Percentiles rank a stretch among this genome's conserved stretches.
Conservation (phyloP, 2,888 invertebrate genomes). For the Amphipyra berbera region DNA sequence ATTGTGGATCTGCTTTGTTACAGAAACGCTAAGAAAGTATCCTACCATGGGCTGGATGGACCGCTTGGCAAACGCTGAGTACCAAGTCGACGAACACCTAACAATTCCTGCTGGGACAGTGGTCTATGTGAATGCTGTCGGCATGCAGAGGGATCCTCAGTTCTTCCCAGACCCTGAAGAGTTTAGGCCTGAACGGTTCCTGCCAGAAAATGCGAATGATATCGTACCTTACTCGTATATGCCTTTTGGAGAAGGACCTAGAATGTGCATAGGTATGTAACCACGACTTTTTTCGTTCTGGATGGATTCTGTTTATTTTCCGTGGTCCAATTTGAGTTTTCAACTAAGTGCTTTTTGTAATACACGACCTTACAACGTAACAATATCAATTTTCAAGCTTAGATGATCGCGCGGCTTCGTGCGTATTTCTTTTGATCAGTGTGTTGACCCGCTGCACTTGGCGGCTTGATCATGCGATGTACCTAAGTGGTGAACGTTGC, state of each 20-base stretch:
- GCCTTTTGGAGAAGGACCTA: constrained; percentile 90
- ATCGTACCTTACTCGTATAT: constrained; percentile 74
- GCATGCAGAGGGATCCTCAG: constrained; percentile 78
- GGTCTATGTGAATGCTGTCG: constrained; percentile 68
- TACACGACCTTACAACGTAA: too few relatives aligned
- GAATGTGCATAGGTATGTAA: constrained; percentile 89
- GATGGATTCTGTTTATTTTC: too few relatives aligned
- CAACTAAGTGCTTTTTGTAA: too few relatives aligned
- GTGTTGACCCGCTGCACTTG: too few relatives aligned
- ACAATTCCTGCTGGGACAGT: constrained; percentile 69
- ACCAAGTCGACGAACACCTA: constrained; percentile 67
- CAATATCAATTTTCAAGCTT: too few relatives aligned
- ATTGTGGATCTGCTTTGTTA: constrained; percentile 17
- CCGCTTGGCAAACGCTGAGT: constrained; percentile 67
- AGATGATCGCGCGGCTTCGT: too few relatives aligned
- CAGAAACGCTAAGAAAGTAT: constrained; percentile 74
- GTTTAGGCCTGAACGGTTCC: constrained; percentile 89
- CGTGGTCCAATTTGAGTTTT: too few relatives aligned
- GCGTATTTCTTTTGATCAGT: too few relatives aligned
- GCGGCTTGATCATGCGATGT: too few relatives aligned
- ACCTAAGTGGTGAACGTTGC: too few relatives aligned
- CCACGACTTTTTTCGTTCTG: neutral
- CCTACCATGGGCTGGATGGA: constrained; percentile 75
- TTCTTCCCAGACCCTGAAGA: constrained; percentile 86
- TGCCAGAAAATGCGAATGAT: constrained; percentile 86